Evolutionary conservation across 2,113 vertebrate genomes (phyloP).

Genomic region (Calidris pygmaea): DNA sequence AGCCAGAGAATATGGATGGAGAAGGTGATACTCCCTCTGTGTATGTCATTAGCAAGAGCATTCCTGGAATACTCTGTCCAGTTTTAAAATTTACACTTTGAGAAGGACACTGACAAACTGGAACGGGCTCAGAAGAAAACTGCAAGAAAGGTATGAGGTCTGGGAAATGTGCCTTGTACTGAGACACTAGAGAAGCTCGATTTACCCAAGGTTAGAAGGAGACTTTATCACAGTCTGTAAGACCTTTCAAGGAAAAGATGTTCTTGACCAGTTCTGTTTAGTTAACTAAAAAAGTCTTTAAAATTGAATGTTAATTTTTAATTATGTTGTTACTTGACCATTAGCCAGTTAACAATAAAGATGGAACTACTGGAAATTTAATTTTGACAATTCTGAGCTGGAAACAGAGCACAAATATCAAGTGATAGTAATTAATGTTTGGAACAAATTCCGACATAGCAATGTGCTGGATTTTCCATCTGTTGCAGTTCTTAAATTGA

Average conservation of each 20-base stretch:
- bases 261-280: not conserved
- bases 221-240: not conserved
- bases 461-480: constrained; percentile 10
- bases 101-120: not conserved
- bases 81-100: not conserved
- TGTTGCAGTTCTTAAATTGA: not conserved
- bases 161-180: not conserved
- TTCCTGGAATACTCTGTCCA: not conserved
- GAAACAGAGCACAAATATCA: not conserved
- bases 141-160: not conserved
- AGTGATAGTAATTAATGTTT: constrained; percentile 1
- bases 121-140: not conserved
- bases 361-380: not conserved
- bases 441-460: not conserved
- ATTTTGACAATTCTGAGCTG: not conserved
- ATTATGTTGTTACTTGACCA: not conserved
- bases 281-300: not conserved
- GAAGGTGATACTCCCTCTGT: not conserved
- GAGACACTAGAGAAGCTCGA: not conserved
- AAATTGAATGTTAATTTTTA: not conserved
- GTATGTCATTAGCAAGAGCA: not conserved
- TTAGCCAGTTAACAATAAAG: not conserved
- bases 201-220: not conserved
- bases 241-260: not conserved
- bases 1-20: not conserved